Percentiles rank a stretch among this genome's conserved stretches.
Evolutionary conservation across 2,113 vertebrate species (phyloP).

Genomic region (Epinephelus moara): DNA sequence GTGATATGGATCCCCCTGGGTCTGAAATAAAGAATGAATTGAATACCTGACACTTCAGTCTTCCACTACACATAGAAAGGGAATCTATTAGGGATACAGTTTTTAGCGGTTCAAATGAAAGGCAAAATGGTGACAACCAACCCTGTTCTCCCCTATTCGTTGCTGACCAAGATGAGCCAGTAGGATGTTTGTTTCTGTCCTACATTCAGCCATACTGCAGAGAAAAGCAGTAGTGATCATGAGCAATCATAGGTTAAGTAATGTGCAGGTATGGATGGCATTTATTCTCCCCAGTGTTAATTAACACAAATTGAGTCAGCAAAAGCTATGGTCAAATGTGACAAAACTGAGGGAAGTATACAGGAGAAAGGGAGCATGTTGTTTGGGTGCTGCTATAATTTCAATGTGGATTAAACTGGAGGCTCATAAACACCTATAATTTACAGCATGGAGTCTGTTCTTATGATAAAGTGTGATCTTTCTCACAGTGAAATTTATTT

Average conservation of each 20-base stretch:
- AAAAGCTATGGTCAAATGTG: conserved; percentile 15
- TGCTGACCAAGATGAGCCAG: conserved; percentile 16
- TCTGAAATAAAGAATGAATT: too few species aligned
- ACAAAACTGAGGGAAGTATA: not conserved
- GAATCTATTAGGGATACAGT: too few species aligned
- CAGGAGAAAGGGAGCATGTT: not conserved
- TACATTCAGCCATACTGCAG: conserved; percentile 23
- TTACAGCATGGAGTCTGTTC: conserved; percentile 45
- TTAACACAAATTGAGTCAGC: conserved; percentile 44
- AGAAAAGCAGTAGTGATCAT: conserved; percentile 36
- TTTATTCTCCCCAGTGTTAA: conserved; percentile 29
- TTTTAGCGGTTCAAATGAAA: too few species aligned
- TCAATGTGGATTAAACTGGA: conserved; percentile 18
- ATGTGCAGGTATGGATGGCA: conserved; percentile 45
- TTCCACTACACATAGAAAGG: too few species aligned
- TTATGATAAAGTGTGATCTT: conserved; percentile 39
- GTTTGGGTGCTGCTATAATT: conserved; percentile 16
- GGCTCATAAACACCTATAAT: conserved; percentile 54
- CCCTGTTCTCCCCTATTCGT: not conserved
- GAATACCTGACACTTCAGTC: too few species aligned
- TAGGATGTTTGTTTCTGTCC: conserved; percentile 26
- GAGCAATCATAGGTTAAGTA: conserved; percentile 33
- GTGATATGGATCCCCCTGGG: too few species aligned
- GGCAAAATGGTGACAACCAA: too few species aligned
- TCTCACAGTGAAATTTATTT: conserved; percentile 49